These are phyloP conservation scores for Hemithea aestivaria DNA, from an alignment of 2,888 invertebrate species.

Conservation along the genomic window DNA sequence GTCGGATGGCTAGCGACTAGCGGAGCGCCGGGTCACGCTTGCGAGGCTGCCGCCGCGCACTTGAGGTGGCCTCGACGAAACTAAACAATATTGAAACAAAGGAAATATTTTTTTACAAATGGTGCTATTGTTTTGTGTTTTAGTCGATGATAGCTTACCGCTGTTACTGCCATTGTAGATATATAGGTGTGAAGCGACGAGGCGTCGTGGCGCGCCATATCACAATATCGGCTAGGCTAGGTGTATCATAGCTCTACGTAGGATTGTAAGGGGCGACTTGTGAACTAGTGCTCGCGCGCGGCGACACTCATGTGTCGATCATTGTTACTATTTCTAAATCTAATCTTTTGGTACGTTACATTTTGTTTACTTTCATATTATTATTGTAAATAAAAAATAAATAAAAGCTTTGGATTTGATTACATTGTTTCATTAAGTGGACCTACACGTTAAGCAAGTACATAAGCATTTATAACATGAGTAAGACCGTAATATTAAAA, in stretches of 20 bases:
- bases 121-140: constrained; percentile 75
- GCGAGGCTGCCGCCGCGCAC: constrained; percentile 16
- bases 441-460: no score
- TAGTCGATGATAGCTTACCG: constrained; percentile 68
- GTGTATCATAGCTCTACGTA: no score
- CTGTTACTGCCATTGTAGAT: constrained; percentile 60
- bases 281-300: constrained; percentile 23
- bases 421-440: constrained; percentile 34
- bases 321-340: constrained; percentile 58
- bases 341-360: constrained; percentile 71
- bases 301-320: constrained; percentile 22
- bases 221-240: constrained; percentile 40
- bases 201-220: constrained; percentile 44
- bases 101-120: constrained; percentile 73
- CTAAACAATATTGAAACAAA: constrained; percentile 46
- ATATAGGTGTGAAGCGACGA: constrained; percentile 29
- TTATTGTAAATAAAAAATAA: constrained; percentile 72
- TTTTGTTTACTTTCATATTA: constrained; percentile 79
- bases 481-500: no score
- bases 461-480: no score
- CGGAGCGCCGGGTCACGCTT: constrained; percentile 10
- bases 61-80: constrained; percentile 24
- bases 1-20: constrained; percentile 35
- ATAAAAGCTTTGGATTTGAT: constrained; percentile 77
- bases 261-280: constrained; percentile 52